Evolutionary conservation across 2,888 invertebrate genomes (phyloP).

Genomic region (Heteropelma amictum): DNA sequence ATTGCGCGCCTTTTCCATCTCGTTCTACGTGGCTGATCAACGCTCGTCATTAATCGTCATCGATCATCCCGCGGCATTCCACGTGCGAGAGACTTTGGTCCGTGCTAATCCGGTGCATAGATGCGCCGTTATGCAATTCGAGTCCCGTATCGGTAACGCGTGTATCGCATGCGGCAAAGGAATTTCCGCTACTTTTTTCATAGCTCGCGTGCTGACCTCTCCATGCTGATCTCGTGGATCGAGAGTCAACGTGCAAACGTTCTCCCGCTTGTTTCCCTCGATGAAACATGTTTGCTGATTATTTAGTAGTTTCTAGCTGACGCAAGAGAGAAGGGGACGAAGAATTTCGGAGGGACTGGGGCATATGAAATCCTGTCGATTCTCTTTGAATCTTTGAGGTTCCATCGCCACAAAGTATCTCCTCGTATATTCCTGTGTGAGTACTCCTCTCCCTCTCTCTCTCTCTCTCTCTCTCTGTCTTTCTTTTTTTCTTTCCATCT

Average conservation of each 20-base stretch:
- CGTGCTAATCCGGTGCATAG: too few species aligned
- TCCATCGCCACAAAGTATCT: slow-evolving; percentile 45
- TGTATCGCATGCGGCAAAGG: slow-evolving; percentile 71
- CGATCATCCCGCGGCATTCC: too few species aligned
- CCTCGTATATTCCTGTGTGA: slow-evolving; percentile 31
- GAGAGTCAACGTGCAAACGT: slow-evolving; percentile 1
- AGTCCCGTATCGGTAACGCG: slow-evolving; percentile 36
- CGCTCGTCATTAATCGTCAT: too few species aligned
- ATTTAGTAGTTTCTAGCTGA: slow-evolving; percentile 21
- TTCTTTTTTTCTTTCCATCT: slow-evolving; percentile 38
- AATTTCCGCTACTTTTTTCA: slow-evolving; percentile 51
- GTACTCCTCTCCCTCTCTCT: slow-evolving; percentile 15
- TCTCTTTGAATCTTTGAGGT: slow-evolving; percentile 45
- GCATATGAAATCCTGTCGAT: slow-evolving; percentile 32
- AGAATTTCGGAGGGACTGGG: slow-evolving; percentile 38
- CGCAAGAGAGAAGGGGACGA: slow-evolving; percentile 43
- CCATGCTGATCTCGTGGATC: too few species aligned
- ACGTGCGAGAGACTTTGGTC: too few species aligned
- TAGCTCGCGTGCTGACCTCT: slow-evolving; percentile 8
- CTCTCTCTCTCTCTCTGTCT: slow-evolving; percentile 36
- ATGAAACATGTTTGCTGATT: slow-evolving; percentile 8
- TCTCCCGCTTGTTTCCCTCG: slow-evolving; percentile 13
- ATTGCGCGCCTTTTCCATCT: too few species aligned
- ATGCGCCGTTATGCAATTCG: not conserved
- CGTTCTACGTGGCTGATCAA: too few species aligned